Evolutionary conservation across 2,797 vertebrate genomes (phyloP), one percentile per base, ranked within the genome.

Genomic region (Heteromormyrus szaboi): DNA sequence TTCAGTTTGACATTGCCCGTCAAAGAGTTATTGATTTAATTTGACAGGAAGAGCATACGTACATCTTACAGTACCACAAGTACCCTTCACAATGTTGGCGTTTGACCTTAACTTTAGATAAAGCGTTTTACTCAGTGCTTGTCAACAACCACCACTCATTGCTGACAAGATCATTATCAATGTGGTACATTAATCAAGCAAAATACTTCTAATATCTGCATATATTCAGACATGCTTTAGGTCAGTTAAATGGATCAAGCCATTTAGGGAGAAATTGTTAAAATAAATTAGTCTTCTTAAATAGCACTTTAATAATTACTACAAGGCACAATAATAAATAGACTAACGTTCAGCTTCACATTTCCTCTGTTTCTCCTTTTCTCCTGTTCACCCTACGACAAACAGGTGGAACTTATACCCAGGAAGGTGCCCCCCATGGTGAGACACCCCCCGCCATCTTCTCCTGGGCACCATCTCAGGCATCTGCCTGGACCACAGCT

Each of bases 141-240:
- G 54, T 59, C 54, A 59, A n/a, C 54, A 65, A 29, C 22, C 25
- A 25, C 8, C 22, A 29, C 25, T 29, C 25, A 68, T 29, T 33
- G 59, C 59, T 65, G 22, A 29, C 59, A 25, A 62, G n/a, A 65
- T 9, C 7, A 65, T 65, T 29, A 41, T 37, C 68, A 76, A 41
- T 19, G 12, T 19, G 4, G 68, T 41, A 41, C 17, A 41, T 76
- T 76, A 19, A 76, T 76, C 12, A 37, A 76, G 4, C 5, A 76
- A 76, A 76, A 76, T 37, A 76, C 4, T 76, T 76, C 68, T 76
- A 96, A 97, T 68, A 68, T 25, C 25, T 96, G 96, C 95, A 97
- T 93, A 93, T 96, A 95, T 93, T 96, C 96, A 95, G 94, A 92
- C 91, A 94, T 94, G 94, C 95, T 95, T 95, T 93, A 96, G 96